Evolutionary conservation across 1,140 invertebrate species (phyloP), one percentile per base, ranked within the genome.

Genomic region (Coboldia fuscipes): DNA sequence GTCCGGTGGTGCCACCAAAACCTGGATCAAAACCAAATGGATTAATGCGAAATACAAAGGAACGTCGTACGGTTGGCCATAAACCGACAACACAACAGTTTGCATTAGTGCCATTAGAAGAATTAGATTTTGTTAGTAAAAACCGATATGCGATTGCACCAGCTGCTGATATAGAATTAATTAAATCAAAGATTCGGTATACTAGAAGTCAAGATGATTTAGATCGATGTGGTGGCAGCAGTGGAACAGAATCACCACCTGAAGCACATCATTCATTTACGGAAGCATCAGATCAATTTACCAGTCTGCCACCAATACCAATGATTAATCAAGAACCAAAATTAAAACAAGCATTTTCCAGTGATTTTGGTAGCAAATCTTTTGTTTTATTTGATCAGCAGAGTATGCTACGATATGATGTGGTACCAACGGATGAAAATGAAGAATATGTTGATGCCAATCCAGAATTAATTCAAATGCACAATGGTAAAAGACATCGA

Each of bases 401-500:
- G 20, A 61, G 54, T 16, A 58, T 63, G 40, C 65, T 67, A 42
- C 58, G 63, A 22, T 67, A 68, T 34, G 63, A 65, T 7, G 63
- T 67, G 39, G 61, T 56, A 16, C 63, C 64, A 30, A 64, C 63
- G 1, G 62, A 64, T 0, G 56, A 67, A 30, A 61, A 68, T 55
- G 44, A 66, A 57, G 45, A 64, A 57, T 35, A 62, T 56, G 50
- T 65, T 50, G 34, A 61, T 53, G 22, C 53, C 17, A 55, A 53
- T 37, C 56, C 56, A 36, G 65, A 69, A 48, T 66, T 69, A 10
- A 61, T 70, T 5, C 66, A 67, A 41, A 63, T 64, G 33, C 63
- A 66, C 4, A 67, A 70, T 36, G 66, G 66, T 5, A 58, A 60
- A 23, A 57, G 59, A 0, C 62, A 61, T 37, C 59, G 67, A 37